Evolutionary conservation across 2,113 vertebrate species (phyloP), one percentile per base, ranked within the genome.

Genomic region (Hemiprocne comata): DNA sequence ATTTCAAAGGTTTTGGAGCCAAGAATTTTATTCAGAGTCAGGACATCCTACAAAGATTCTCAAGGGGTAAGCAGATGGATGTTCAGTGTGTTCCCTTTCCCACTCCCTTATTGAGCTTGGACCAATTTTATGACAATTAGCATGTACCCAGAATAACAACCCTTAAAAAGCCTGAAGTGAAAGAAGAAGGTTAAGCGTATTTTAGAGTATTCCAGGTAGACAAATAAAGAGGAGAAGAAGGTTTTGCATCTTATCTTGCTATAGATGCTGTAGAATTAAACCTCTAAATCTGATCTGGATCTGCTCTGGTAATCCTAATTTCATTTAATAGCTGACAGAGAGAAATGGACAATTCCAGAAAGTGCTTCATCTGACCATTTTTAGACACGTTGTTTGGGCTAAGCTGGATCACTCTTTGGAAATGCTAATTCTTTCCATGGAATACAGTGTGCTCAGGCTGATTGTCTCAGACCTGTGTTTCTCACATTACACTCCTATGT

Each of bases 31-130:
- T 95, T 95, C 76, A 83, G 60, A 77, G 55, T 77, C 91, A 78
- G 90, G 90, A 74, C 62, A 93, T 85, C 75, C 74, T 91, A 87
- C 87, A 87, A 91, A 79, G 81, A 89, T 87, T 77, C 5, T 3
- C 16, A 82, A 91, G 75, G 78, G 71, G 48, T 87, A 90, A 91
- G 74, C 90, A 95, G 92, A 91, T 95, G 94, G 78, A 75, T 94
- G 79, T 94, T 89, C 90, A 67, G 50, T 79, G 90, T 89, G 85
- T 93, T 97, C 66, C 12, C 67, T 94, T 93, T 93, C 85, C 78
- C 62, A 70, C 62, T 95, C 54, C 19, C 34, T 88, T 83, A 50
- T 51, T 95, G 66, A 85, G 13, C 44, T 85, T 90, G 85, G 62
- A 91, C 58, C 58, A 85, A 77, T 95, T 87, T 91, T 87, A 57